Base-by-base conservation (phyloP, 2,113 vertebrate genomes). In the Speoplatyrhinus poulsoni region DNA sequence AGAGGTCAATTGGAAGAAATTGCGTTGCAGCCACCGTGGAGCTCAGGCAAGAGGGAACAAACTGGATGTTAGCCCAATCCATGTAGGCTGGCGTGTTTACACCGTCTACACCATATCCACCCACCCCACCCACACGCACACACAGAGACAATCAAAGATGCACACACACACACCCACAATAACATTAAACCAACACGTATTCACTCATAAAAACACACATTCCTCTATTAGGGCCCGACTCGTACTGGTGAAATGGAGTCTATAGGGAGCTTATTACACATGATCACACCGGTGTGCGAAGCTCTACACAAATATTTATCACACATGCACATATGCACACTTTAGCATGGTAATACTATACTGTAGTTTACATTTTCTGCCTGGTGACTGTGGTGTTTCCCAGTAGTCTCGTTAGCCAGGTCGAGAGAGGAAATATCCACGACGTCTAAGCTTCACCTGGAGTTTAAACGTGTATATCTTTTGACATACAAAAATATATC, bases 1-100 rank as follows among this genome's bases (percentile, higher is more conserved):
- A 80, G 85, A 91, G 92, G 91, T 92, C 90, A 92, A 91, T 91
- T 90, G 88, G 89, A 92, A 92, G 87, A 90, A 92, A 92, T 91
- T 91, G 92, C 72, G 82, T 87, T 88, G 87, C 87, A 88, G 85
- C 88, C 84, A 84, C 87, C 82, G 85, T 87, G 88, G 85, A 90
- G 87, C 85, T 83, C 75, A 84, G 81, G 88, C 79, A 72, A 90
- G 88, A 74, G 85, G 84, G 87, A 90, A 90, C 89, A 91, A 90
- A 90, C 88, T 87, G 88, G 85, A 84, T 92, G 92, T 91, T 92
- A 91, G 87, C 87, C 87, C 87, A 85, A 89, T 91, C 83, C 87
- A 85, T 93, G 91, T 91, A 91, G 87, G 77, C 85, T 72, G 75
- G 66, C 64, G 75, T 92, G 89, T 92, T 91, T 90, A 90, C 89